Conservation (phyloP, 2,797 vertebrate genomes). For the Leuciscus waleckii region DNA sequence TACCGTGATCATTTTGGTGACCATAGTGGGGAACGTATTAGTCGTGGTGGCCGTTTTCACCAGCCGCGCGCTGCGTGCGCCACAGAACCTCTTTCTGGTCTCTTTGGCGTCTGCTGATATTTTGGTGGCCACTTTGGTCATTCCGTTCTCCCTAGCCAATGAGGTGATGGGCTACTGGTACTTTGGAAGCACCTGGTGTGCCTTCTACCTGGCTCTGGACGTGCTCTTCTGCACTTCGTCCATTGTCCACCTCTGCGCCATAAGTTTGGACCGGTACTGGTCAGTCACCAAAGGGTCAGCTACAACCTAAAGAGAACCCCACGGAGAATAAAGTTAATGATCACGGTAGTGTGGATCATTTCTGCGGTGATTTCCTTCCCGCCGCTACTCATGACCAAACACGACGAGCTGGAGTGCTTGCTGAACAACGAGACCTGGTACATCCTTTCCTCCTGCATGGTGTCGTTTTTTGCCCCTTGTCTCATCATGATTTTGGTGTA, state of each 20-base stretch:
- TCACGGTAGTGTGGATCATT: constrained; percentile 83
- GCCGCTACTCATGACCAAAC: constrained; percentile 83
- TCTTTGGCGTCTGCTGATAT: constrained; percentile 91
- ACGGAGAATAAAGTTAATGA: constrained; percentile 85
- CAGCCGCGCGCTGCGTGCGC: constrained; percentile 87
- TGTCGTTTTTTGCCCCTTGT: constrained; percentile 90
- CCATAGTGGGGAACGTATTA: constrained; percentile 85
- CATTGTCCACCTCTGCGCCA: constrained; percentile 91
- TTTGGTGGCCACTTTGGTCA: constrained; percentile 88
- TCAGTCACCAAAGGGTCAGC: constrained; percentile 87
- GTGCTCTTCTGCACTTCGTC: constrained; percentile 92
- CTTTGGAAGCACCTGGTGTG: constrained; percentile 90
- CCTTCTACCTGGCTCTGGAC: constrained; percentile 88
- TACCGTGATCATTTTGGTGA: constrained; percentile 80
- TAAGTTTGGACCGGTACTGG: constrained; percentile 93
- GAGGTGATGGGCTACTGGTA: constrained; percentile 94
- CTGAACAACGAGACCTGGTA: constrained; percentile 93
- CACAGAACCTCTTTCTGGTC: constrained; percentile 91
- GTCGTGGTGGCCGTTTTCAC: constrained; percentile 89
- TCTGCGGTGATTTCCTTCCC: constrained; percentile 89
- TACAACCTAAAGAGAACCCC: constrained; percentile 90
- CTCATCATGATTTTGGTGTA: constrained; percentile 91
- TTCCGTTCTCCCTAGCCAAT: constrained; percentile 90
- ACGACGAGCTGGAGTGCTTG: constrained; percentile 79
- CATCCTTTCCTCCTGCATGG: constrained; percentile 86